Evolutionary conservation across 1,140 invertebrate species (phyloP).

Genomic region (Ceratoteleas bidentatus): DNA sequence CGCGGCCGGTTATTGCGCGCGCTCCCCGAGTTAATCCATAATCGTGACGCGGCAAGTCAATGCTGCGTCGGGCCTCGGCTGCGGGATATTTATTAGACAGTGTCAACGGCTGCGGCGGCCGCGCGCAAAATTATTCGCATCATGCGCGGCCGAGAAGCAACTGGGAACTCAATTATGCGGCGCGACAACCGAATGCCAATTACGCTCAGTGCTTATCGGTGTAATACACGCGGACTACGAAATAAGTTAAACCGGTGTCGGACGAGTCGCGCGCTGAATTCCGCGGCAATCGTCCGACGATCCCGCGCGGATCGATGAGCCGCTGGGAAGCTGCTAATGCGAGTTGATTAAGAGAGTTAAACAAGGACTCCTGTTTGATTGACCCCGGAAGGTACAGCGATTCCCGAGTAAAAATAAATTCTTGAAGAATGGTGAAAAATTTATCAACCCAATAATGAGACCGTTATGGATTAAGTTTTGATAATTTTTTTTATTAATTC

Average conservation of each 20-base stretch:
- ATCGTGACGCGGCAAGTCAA: constrained; percentile 56
- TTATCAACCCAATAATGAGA: too few species aligned
- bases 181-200: constrained; percentile 75
- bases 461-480: too few species aligned
- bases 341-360: too few species aligned
- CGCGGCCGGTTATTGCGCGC: constrained; percentile 3
- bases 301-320: too few species aligned
- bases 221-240: constrained; percentile 70
- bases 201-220: constrained; percentile 65
- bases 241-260: constrained; percentile 74
- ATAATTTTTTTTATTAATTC: too few species aligned
- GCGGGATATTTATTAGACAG: constrained; percentile 63
- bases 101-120: constrained; percentile 59
- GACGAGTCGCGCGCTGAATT: constrained; percentile 64
- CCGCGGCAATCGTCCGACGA: constrained; percentile 24
- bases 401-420: too few species aligned
- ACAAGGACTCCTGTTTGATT: too few species aligned
- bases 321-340: too few species aligned
- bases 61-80: constrained; percentile 44
- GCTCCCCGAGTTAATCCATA: constrained; percentile 47
- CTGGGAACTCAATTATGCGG: constrained; percentile 79
- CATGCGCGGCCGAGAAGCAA: constrained; percentile 74
- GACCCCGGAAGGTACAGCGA: too few species aligned
- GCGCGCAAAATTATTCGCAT: constrained; percentile 76
- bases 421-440: too few species aligned